Percentiles rank a stretch among this genome's conserved stretches.
Conservation (phyloP, 2,113 vertebrate genomes). For the Pachypanchax playfairii region DNA sequence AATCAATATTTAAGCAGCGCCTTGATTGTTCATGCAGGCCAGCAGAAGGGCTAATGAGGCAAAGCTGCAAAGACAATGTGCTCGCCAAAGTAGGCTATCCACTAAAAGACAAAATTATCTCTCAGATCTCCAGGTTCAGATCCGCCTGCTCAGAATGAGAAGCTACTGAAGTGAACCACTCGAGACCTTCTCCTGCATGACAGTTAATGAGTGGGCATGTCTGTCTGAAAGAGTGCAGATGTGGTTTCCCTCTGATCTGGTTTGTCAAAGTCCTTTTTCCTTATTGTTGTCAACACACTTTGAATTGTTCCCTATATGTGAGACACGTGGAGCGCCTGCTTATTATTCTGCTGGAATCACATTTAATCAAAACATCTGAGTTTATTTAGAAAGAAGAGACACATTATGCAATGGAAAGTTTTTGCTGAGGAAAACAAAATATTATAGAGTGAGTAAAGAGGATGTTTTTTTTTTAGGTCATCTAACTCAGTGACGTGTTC, state of each 20-base stretch:
- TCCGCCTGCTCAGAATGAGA: conserved; percentile 31
- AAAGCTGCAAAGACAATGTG: conserved; percentile 60
- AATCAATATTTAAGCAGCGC: conserved; percentile 75
- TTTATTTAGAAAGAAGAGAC: not conserved
- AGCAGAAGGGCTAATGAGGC: conserved; percentile 64
- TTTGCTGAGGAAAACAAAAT: no score
- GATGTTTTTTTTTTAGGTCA: no score
- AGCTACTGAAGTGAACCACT: conserved; percentile 45
- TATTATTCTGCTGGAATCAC: conserved; percentile 17
- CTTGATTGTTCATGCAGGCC: conserved; percentile 68
- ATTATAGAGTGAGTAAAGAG: no score
- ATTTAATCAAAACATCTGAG: not conserved
- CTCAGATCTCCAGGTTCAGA: conserved; percentile 49
- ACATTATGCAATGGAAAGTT: not conserved
- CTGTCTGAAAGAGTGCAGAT: conserved; percentile 39
- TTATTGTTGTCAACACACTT: conserved; percentile 43
- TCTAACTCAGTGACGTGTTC: no score
- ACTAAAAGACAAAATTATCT: conserved; percentile 56
- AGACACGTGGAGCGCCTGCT: conserved; percentile 14
- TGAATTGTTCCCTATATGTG: no score
- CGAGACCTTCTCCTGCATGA: conserved; percentile 42
- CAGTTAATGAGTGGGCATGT: conserved; percentile 40
- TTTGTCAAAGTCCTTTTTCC: conserved; percentile 44
- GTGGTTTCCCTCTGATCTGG: conserved; percentile 55
- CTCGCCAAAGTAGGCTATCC: conserved; percentile 51